Conservation (phyloP, 2,113 vertebrate species). For the Eulacestoma nigropectus region DNA sequence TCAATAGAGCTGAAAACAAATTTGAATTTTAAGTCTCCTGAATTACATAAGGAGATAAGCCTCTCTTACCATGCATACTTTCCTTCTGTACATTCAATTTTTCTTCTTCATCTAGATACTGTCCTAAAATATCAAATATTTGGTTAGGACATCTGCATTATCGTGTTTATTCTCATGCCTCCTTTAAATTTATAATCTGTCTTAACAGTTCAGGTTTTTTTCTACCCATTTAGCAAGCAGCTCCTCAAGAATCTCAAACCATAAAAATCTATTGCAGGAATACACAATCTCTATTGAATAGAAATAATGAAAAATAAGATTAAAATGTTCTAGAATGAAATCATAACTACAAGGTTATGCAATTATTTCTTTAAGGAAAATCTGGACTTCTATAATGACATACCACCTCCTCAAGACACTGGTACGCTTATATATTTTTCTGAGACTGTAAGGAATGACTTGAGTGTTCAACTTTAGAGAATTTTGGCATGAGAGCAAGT, state of each 20-base stretch:
- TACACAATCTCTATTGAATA: neutral
- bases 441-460: neutral
- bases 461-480: neutral
- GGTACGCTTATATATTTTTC: neutral
- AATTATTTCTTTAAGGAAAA: neutral
- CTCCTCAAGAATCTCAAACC: neutral
- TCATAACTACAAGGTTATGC: neutral
- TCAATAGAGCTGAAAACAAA: neutral
- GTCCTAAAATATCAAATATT: neutral
- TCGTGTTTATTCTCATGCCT: accelerated
- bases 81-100: neutral
- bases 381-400: neutral
- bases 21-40: neutral
- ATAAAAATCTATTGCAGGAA: neutral
- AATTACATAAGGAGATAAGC: neutral
- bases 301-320: neutral
- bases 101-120: neutral
- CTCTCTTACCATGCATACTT: neutral
- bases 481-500: neutral
- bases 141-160: neutral
- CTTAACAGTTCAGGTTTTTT: neutral
- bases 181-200: neutral
- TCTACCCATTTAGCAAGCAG: neutral
- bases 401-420: neutral
- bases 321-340: neutral